These are phyloP conservation scores for Scaptomyza polygonia DNA, from an alignment of 2,888 invertebrate genomes.

Conservation along the genomic window DNA sequence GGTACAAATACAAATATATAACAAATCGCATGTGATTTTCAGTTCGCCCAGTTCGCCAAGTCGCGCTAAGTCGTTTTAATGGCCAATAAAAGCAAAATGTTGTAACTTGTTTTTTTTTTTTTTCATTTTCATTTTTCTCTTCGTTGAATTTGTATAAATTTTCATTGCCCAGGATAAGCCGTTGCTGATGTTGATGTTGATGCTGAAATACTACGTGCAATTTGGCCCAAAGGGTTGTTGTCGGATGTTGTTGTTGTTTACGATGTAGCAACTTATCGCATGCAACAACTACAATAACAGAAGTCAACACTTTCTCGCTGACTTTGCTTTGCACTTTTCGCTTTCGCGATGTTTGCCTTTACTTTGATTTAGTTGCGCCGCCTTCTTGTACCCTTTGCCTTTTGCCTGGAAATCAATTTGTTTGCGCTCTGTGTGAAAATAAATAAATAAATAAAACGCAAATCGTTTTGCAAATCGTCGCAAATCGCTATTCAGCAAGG, in stretches of 20 bases:
- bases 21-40: conserved; percentile 58
- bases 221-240: conserved; percentile 64
- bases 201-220: conserved; percentile 81
- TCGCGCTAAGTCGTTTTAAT: conserved; percentile 84
- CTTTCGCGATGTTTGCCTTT: conserved; percentile 51
- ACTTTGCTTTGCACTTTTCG: conserved; percentile 55
- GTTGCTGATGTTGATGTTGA: conserved; percentile 58
- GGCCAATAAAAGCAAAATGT: conserved; percentile 84
- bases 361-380: conserved; percentile 70
- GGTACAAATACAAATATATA: conserved; percentile 55
- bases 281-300: conserved; percentile 46
- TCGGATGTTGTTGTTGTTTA: conserved; percentile 69
- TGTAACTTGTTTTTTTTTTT: conserved; percentile 79
- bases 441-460: conserved; percentile 74
- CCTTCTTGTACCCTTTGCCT: no score
- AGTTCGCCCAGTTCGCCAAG: conserved; percentile 58
- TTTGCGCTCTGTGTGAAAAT: conserved; percentile 51
- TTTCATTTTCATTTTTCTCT: neutral
- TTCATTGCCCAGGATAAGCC: conserved; percentile 80
- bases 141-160: conserved; percentile 79
- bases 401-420: conserved; percentile 68
- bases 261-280: conserved; percentile 78
- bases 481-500: conserved; percentile 74
- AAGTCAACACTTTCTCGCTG: conserved; percentile 48
- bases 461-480: conserved; percentile 62